phyloP scores from a whole-genome alignment of 2,113 vertebrate species.

The Thamnophis sirtalis region DNA sequence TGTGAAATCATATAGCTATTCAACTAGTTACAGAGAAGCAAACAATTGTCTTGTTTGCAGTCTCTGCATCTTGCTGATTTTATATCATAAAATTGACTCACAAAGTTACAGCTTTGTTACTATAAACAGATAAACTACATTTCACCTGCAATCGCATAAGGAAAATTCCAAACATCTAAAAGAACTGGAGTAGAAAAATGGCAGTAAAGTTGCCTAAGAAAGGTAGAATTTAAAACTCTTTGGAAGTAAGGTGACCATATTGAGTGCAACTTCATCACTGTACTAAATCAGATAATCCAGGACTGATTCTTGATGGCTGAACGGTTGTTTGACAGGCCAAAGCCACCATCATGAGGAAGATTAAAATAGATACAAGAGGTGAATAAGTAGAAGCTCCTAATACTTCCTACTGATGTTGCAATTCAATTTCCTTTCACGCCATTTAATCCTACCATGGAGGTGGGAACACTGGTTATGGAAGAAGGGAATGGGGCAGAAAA shows the following conservation, averaged over 20 bases:
- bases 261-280: background rate
- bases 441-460: background rate
- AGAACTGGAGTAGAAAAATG: background rate
- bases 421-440: background rate
- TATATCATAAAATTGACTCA: background rate
- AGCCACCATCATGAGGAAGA: background rate
- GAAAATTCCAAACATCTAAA: background rate
- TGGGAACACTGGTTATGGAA: background rate
- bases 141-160: background rate
- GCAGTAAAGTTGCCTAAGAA: background rate
- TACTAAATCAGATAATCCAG: background rate
- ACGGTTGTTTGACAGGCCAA: background rate
- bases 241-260: background rate
- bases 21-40: background rate
- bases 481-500: background rate
- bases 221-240: background rate
- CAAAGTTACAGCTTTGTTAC: background rate
- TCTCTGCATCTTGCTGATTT: background rate
- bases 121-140: background rate
- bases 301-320: background rate
- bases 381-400: background rate
- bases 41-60: background rate
- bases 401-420: background rate
- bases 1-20: background rate
- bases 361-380: background rate